Evolutionary conservation across 2,797 vertebrate genomes (phyloP), one percentile per base, ranked within the genome.

Genomic region (Rhynchotus rufescens): DNA sequence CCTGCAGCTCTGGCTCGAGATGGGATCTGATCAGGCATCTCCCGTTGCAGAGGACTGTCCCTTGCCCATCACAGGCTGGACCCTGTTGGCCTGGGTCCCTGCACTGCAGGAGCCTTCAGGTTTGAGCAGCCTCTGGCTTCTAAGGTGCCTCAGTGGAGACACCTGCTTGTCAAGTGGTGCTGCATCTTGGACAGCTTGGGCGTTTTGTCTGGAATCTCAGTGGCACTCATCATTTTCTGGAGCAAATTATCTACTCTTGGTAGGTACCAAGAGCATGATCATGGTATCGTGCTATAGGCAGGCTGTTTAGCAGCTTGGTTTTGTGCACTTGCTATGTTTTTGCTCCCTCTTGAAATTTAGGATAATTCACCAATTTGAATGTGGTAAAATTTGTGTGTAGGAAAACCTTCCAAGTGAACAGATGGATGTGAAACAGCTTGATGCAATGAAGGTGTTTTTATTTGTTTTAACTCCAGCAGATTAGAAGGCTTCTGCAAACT

Each of bases 321-420:
- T 72, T 61, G 28, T 76, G 36, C 74, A 42, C 45, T 90, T 79
- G 62, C 22, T 45, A 15, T 65, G 52, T 90, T 68, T 80, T 72
- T 84, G 28, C 42, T 66, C 25, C 38, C 73, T 75, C 42, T 76
- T 72, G 61, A 73, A 90, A 76, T 86, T 61, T 34, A 34, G 44
- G 38, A 9, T 86, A 75, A 73, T 65, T 81, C 45, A 68, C 62
- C 52, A 71, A 80, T 91, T 57, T 87, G 26, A 80, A 68, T 7
- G 2, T 42, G 61, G 21, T 83, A 68, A 68, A 38, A 81, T 79
- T 76, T 34, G 13, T 54, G n/a, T 23, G n/a, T 65, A 61, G 52
- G 60, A 93, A 62, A 86, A 67, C 60, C 47, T 86, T 91, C 67
- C 84, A 91, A 81, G 38, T 86, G 75, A 94, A 84, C 90, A 95